Conservation (phyloP, 2,113 vertebrate genomes). For the Struthio camelus region DNA sequence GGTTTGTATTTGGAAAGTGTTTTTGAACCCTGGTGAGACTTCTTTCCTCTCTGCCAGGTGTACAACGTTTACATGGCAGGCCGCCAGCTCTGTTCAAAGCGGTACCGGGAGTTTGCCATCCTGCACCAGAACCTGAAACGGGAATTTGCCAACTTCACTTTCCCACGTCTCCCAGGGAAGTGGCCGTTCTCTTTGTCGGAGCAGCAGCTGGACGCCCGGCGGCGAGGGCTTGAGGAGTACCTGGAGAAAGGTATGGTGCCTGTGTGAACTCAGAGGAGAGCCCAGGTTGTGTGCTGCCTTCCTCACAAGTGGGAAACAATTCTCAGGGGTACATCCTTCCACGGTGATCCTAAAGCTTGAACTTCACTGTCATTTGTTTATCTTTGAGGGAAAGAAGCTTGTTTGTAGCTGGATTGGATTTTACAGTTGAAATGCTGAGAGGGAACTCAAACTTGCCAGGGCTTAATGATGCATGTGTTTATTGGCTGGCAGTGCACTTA, state of each 20-base stretch:
- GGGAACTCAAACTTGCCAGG: background rate
- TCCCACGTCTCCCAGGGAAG: constrained; percentile 93
- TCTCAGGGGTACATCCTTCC: background rate
- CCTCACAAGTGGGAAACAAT: rapidly evolving
- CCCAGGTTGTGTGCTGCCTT: background rate
- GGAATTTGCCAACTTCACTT: constrained; percentile 93
- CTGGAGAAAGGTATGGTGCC: constrained; percentile 86
- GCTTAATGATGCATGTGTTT: background rate
- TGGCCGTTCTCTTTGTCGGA: constrained; percentile 97
- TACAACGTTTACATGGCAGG: constrained; percentile 98
- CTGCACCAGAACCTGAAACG: constrained; percentile 95
- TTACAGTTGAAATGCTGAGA: rapidly evolving
- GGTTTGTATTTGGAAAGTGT: background rate
- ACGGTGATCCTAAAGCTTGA: rapidly evolving
- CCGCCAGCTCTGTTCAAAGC: constrained; percentile 93
- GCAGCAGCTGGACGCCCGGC: constrained; percentile 92
- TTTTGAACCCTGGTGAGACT: background rate
- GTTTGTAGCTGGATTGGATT: background rate
- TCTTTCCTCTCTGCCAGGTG: constrained; percentile 74
- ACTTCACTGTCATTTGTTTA: rapidly evolving
- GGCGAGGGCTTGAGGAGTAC: constrained; percentile 94
- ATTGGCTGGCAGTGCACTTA: background rate
- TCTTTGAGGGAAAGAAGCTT: background rate
- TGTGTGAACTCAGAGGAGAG: too few relatives aligned
- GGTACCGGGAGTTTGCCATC: constrained; percentile 94